These are phyloP conservation scores for Caenorhabditis latens DNA, from an alignment of 1,140 invertebrate species.

Conservation along the genomic window DNA sequence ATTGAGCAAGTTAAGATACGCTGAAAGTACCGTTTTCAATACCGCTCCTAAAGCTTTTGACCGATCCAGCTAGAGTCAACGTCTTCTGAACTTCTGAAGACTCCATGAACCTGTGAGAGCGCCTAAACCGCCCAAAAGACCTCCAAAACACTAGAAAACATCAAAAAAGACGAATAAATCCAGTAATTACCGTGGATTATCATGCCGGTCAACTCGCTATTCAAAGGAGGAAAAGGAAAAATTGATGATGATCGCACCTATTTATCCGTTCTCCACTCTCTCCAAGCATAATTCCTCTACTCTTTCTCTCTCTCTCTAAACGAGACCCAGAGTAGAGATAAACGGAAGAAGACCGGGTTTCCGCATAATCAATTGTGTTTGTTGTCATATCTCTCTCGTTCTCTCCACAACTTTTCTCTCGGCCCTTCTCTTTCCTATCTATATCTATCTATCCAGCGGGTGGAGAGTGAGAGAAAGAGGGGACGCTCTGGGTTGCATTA, in stretches of 20 bases:
- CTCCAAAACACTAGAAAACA: not conserved
- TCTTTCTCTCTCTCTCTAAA: conserved; percentile 10
- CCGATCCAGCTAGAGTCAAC: no score
- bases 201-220: not conserved
- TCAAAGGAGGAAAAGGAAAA: no score
- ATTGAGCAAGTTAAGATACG: no score
- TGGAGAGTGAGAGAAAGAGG: no score
- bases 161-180: not conserved
- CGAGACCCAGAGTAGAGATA: conserved; percentile 13
- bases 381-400: conserved; percentile 47
- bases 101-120: no score
- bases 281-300: no score
- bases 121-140: no score
- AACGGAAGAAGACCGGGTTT: conserved; percentile 45
- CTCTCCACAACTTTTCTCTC: not conserved
- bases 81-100: no score
- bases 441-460: conserved; percentile 13
- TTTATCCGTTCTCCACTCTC: not conserved
- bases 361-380: conserved; percentile 55
- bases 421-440: no score
- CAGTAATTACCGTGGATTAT: conserved; percentile 7
- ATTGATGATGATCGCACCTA: conserved; percentile 39
- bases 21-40: no score
- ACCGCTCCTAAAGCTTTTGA: no score
- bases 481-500: conserved; percentile 46